Base-by-base conservation (phyloP, 92 coral and sea anemone genomes). In the Muricea muricata region DNA sequence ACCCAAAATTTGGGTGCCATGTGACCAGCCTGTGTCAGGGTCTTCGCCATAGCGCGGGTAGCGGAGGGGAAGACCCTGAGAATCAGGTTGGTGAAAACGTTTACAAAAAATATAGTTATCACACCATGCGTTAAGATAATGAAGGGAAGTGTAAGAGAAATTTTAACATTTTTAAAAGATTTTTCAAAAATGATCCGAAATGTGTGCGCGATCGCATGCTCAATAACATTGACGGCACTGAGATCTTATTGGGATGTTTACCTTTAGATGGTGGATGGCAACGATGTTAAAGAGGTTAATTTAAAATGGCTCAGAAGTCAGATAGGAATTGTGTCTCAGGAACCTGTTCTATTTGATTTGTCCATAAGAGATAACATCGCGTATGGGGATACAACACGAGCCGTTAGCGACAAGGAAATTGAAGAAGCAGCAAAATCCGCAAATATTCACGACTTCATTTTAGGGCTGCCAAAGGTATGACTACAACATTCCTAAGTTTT, bases 281-380 rank as follows among this genome's bases (percentile, higher is more conserved):
- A 24, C 12, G 70, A 63, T 7, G 37, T 63, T 10, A 63, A 63
- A n/a, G 70, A 63, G 70, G 28, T 63, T 35, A 63, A 63, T 32
- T 63, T 63, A 24, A 63, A 63, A 63, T 40, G 79, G 79, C 39
- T 42, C 1, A 46, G 79, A 5, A 46, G 79, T 37, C 79, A 73
- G 32, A 28, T 73, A 52, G 79, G 79, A 46, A 14, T 73, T 29
- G 79, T 73, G 1, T 52, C 52, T 33, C 79, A 73, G 7, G 79
- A 73, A 46, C 55, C 35, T 6, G 55, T 73, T 40, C 58, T 73
- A 12, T 73, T 73, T 30, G 79, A 73, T 18, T 12, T 46, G 57
- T 42, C 79, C 6, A 52, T 73, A 29, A 52, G 57, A 30, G 79
- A 73, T 11, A 73, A 73, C 7, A 73, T 73, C 56, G 79, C 79